Conservation (phyloP, 2,113 vertebrate species). For the Bolborhynchus lineola region DNA sequence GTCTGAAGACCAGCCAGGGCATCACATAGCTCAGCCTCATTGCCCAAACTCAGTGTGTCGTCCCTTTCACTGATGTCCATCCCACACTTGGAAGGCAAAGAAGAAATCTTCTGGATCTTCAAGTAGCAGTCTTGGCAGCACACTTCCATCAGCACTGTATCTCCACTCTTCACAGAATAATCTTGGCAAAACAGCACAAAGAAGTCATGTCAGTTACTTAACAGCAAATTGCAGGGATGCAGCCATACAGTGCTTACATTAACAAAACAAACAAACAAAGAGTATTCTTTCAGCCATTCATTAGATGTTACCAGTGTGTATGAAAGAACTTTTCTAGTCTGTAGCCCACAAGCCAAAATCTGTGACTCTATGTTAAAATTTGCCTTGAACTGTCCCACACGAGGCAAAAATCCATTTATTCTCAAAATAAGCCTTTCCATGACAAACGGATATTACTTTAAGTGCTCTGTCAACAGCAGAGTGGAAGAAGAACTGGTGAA, state of each 20-base stretch:
- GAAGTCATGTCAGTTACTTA: neutral
- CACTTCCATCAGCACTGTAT: conserved; percentile 85
- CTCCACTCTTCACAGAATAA: conserved; percentile 78
- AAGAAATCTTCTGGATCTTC: conserved; percentile 82
- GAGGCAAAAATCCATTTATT: neutral
- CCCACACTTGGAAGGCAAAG: conserved; percentile 63
- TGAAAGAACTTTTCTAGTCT: neutral
- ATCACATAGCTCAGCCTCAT: conserved; percentile 88
- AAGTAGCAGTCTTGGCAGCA: conserved; percentile 90
- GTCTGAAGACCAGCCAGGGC: conserved; percentile 91
- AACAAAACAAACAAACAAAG: neutral
- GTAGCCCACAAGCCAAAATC: neutral
- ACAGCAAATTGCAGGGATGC: neutral
- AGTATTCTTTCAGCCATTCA: neutral
- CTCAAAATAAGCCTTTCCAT: neutral
- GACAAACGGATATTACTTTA: neutral
- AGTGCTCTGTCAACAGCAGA: neutral
- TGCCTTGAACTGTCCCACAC: neutral
- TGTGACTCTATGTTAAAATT: rapidly evolving
- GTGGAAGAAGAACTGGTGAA: neutral
- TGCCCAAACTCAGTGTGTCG: conserved; percentile 16
- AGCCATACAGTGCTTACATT: neutral
- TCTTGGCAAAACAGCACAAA: conserved; percentile 68
- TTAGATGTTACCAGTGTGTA: neutral
- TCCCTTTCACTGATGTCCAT: conserved; percentile 64